Base-by-base conservation (phyloP, 2,113 vertebrate species). In the Charina bottae region DNA sequence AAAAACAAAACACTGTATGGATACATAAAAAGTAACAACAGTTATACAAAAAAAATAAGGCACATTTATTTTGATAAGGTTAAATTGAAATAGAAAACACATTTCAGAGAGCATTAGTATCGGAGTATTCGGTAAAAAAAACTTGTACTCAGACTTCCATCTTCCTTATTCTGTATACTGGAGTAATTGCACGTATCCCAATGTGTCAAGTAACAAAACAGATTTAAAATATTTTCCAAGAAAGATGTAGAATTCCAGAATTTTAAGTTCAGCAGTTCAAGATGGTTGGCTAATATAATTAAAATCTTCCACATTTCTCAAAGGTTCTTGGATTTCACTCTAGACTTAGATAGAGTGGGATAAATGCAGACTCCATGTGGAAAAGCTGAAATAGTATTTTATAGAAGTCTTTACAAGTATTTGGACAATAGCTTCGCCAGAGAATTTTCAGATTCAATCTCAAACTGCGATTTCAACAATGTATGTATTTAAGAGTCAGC, bases 41-140 rank as follows among this genome's bases (percentile, higher is more conserved):
- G 94, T 12, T 97, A 97, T 97, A 95, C 64, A 97, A 98, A 98
- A 98, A 98, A 92, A 98, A 98, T 98, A 98, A 98, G 98, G 98
- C 98, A 98, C 98, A 98, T 98, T 97, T 96, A 98, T 97, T 96
- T 97, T 96, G 97, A 98, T 98, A 97, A 97, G 96, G 91, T 97
- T 97, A 97, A 97, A 97, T 98, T 96, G 96, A 98, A 98, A 97
- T 98, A 97, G 96, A 98, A 97, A 98, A 97, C 94, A 95, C 94
- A 95, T 97, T 96, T 97, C 92, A 93, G 95, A 95, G 96, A 96
- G 96, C 94, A 97, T 90, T 0, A 2, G 94, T 97, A 97, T 97
- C 96, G 96, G 97, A 97, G 97, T 97, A 95, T 96, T 97, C 95
- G 93, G 96, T 97, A 97, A 97, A 97, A 97, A 97, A 95, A 55